These are phyloP conservation scores for Nasonia longicornis DNA, from an alignment of 1,140 invertebrate species.

Conservation along the genomic window DNA sequence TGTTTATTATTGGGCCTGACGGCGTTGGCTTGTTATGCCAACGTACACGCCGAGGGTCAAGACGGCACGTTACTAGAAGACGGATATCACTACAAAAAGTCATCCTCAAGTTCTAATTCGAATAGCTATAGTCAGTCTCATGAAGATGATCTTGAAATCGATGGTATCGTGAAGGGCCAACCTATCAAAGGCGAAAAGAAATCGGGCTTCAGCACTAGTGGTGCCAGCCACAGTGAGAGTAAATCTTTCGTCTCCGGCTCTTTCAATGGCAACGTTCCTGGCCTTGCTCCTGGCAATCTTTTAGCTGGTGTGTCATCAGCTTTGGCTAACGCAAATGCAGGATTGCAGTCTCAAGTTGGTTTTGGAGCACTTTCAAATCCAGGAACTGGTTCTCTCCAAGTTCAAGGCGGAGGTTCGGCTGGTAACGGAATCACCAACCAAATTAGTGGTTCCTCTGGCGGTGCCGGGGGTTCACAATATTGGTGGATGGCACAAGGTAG, in stretches of 20 bases:
- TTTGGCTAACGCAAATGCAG: neutral
- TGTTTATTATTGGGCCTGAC: conserved; percentile 50
- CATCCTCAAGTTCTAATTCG: conserved; percentile 46
- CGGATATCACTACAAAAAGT: conserved; percentile 53
- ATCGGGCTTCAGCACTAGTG: conserved; percentile 43
- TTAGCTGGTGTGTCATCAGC: neutral
- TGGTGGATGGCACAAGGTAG: conserved; percentile 32
- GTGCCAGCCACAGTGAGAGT: conserved; percentile 37
- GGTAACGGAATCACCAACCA: neutral
- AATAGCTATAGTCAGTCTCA: conserved; percentile 48
- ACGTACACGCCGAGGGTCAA: conserved; percentile 47
- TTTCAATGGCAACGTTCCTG: conserved; percentile 32
- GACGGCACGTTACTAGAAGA: conserved; percentile 45
- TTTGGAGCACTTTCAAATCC: neutral
- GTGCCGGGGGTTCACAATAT: neutral
- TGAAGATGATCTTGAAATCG: conserved; percentile 41
- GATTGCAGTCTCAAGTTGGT: conserved; percentile 2
- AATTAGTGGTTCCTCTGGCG: neutral
- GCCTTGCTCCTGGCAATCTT: conserved; percentile 12
- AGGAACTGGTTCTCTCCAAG: neutral
- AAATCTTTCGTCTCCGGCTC: conserved; percentile 34
- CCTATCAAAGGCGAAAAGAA: conserved; percentile 41
- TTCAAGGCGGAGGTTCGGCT: neutral
- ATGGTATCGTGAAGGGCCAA: conserved; percentile 45
- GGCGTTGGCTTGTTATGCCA: conserved; percentile 42